Base-by-base conservation (phyloP, 2,113 vertebrate genomes). In the Ochotona curzoniae region DNA sequence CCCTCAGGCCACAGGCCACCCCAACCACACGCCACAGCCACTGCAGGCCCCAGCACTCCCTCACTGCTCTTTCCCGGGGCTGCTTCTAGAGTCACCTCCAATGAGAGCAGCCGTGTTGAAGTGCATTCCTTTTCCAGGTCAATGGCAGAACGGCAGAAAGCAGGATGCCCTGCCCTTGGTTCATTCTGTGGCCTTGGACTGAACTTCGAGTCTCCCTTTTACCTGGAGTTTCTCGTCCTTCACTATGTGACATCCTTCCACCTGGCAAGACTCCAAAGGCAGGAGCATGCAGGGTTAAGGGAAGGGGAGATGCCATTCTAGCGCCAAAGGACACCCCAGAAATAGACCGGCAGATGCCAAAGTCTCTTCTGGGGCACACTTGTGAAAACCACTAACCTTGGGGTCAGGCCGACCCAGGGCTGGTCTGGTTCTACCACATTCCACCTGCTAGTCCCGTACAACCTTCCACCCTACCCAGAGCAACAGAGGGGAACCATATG, bases 401-500 rank as follows among this genome's bases (percentile, higher is more conserved):
- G 6, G 28, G 60, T 23, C 15, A 12, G 54, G 35, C 18, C 26
- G 57, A 60, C 82, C 32, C 23, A 21, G 23, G 5, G 2, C 64
- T n/a, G 73, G 64, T 49, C 23, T 13, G 11, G 5, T 21, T 47
- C 82, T 83, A 82, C n/a, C 61, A 87, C 14, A 44, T 44, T 49
- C 30, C 8, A 14, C 25, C 25, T 4, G 2, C 20, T 8, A 11
- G 21, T 12, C 44, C 35, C 20, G 0, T 13, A 7, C 15, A 1
- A 23, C 90, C 11, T 26, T 26, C 51, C 21, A 20, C 20, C 76
- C 10, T 30, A 32, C 87, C 25, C 66, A 28, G n/a, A 5, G 51
- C 0, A 0, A 38, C 47, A 26, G 28, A 60, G 15, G 35, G 44
- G 7, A 18, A 12, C 10, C 25, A 13, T 1, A 8, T 44, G 38